Percentiles rank a stretch among this genome's conserved stretches.
Conservation (phyloP, 2,113 vertebrate genomes). For the Ophiodon elongatus region DNA sequence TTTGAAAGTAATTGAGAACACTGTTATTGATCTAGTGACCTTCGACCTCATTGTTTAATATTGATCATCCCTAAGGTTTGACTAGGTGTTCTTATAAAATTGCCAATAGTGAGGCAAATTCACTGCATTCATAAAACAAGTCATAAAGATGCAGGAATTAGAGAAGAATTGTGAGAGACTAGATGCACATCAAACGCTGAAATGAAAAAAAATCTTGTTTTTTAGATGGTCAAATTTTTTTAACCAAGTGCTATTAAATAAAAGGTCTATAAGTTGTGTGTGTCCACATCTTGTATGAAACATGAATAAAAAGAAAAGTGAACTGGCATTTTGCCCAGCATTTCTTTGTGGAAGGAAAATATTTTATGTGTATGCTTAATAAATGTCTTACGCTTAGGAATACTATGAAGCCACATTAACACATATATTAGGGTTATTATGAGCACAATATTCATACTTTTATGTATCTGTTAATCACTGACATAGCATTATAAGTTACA, state of each 20-base stretch:
- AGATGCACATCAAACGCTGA: neutral
- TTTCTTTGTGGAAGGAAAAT: no score
- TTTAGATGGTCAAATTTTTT: neutral
- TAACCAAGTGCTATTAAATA: neutral
- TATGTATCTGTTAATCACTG: no score
- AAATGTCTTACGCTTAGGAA: no score
- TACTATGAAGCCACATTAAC: no score
- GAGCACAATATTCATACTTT: no score
- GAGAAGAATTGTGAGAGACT: neutral
- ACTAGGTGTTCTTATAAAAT: slow-evolving; percentile 3
- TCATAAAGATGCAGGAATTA: neutral
- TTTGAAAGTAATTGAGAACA: slow-evolving; percentile 12
- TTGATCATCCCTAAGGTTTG: slow-evolving; percentile 22
- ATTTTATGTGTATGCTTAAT: no score
- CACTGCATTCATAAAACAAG: neutral
- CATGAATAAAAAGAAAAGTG: neutral
- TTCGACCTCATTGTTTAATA: slow-evolving; percentile 32
- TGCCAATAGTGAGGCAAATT: neutral
- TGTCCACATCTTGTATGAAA: neutral
- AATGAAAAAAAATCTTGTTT: no score
- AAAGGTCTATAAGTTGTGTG: neutral
- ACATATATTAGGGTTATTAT: no score
- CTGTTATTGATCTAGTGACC: slow-evolving; percentile 35
- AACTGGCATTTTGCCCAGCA: neutral
- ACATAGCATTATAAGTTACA: no score